These are phyloP conservation scores for Leiothrix lutea DNA, from an alignment of 2,113 vertebrate species.

Conservation along the genomic window DNA sequence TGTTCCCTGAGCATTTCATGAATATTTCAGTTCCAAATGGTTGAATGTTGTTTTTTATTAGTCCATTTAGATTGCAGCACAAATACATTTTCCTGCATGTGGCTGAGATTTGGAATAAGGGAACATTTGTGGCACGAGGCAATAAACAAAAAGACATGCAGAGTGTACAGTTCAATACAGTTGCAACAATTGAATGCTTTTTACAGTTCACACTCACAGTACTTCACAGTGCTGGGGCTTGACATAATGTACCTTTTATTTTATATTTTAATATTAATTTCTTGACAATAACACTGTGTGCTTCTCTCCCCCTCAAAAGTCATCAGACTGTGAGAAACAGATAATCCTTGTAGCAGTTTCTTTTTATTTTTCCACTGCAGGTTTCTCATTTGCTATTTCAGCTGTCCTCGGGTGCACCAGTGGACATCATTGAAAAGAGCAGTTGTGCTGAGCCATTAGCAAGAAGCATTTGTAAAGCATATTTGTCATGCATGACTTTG, in stretches of 20 bases:
- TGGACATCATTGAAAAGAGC: background rate
- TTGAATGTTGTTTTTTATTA: slow-evolving; percentile 70
- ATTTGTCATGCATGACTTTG: background rate
- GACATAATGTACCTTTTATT: background rate
- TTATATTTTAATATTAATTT: slow-evolving; percentile 25
- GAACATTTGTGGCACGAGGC: slow-evolving; percentile 43
- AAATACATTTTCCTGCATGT: slow-evolving; percentile 61
- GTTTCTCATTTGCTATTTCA: background rate
- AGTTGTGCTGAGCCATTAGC: background rate
- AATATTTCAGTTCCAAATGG: slow-evolving; percentile 77
- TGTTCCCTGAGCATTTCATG: slow-evolving; percentile 70
- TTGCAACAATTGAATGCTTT: slow-evolving; percentile 37
- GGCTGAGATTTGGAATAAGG: slow-evolving; percentile 44
- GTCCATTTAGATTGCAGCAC: slow-evolving; percentile 62
- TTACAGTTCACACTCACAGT: slow-evolving; percentile 4
- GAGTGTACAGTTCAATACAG: slow-evolving; percentile 9
- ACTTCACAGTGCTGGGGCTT: background rate
- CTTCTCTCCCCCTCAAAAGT: background rate
- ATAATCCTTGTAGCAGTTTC: background rate
- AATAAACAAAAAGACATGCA: slow-evolving; percentile 55
- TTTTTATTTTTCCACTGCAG: background rate
- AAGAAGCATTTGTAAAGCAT: background rate
- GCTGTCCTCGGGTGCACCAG: background rate
- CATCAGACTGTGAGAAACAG: background rate
- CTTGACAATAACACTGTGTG: background rate